A percentile compares a stretch with the other conserved stretches of the same genome.
Conservation (phyloP, 92 coral and sea anemone genomes). For the Scolanthus callimorphus region DNA sequence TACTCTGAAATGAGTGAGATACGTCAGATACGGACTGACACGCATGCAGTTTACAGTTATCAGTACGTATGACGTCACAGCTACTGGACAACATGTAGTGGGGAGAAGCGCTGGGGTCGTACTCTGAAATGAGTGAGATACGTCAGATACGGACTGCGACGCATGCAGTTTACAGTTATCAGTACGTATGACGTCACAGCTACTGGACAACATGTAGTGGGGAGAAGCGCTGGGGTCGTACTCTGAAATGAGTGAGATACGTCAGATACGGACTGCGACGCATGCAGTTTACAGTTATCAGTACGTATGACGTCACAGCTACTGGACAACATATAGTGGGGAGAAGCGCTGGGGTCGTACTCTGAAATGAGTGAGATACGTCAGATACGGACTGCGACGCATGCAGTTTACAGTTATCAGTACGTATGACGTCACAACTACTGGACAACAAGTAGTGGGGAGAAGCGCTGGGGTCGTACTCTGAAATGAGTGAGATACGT, state of each 20-base stretch:
- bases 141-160: too few relatives aligned
- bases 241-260: conserved; percentile 49
- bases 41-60: too few relatives aligned
- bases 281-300: too few relatives aligned
- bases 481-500: too few relatives aligned
- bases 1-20: conserved; percentile 61
- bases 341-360: conserved; percentile 62
- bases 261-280: too few relatives aligned
- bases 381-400: too few relatives aligned
- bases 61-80: conserved; percentile 81
- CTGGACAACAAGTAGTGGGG: conserved; percentile 79
- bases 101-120: conserved; percentile 62
- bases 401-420: too few relatives aligned
- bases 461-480: conserved; percentile 63
- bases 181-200: conserved; percentile 84
- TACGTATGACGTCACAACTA: conserved; percentile 82
- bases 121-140: conserved; percentile 56
- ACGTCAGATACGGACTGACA: too few relatives aligned
- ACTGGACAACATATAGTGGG: conserved; percentile 77
- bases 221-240: conserved; percentile 68
- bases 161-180: too few relatives aligned
- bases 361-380: too few relatives aligned
- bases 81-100: conserved; percentile 90
- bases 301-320: conserved; percentile 85
- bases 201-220: conserved; percentile 85